These are phyloP conservation scores for Adela reaumurella DNA, from an alignment of 2,888 invertebrate genomes.

Conservation along the genomic window DNA sequence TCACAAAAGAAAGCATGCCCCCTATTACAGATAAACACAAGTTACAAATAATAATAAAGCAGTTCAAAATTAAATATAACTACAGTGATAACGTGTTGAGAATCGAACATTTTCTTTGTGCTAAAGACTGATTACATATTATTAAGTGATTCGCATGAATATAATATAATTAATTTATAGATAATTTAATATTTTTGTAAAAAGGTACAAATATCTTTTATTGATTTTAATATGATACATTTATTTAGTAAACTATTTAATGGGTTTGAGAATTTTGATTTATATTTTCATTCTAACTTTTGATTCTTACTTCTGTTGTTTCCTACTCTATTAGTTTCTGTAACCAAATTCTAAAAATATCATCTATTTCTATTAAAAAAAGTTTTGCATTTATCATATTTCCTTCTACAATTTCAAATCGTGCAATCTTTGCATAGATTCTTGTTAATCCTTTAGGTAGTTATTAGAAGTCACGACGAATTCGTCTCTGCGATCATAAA, in stretches of 20 bases:
- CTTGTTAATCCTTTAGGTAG: no score
- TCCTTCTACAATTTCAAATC: no score
- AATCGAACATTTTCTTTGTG: background rate
- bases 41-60: background rate
- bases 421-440: no score
- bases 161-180: background rate
- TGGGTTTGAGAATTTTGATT: slow-evolving; percentile 4
- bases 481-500: no score
- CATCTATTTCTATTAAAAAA: background rate
- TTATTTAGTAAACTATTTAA: slow-evolving; percentile 9
- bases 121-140: background rate
- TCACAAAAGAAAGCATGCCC: slow-evolving; percentile 39
- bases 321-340: background rate
- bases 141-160: no score
- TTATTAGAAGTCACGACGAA: no score
- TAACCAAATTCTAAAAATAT: background rate
- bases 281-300: background rate
- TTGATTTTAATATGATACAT: slow-evolving; percentile 2
- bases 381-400: background rate
- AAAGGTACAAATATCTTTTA: background rate
- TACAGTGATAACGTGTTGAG: background rate
- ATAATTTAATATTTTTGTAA: slow-evolving; percentile 7
- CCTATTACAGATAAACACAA: slow-evolving; percentile 22
- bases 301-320: background rate
- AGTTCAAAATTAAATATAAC: background rate